Conservation (phyloP, 2,113 vertebrate genomes). For the Fregetta grallaria region DNA sequence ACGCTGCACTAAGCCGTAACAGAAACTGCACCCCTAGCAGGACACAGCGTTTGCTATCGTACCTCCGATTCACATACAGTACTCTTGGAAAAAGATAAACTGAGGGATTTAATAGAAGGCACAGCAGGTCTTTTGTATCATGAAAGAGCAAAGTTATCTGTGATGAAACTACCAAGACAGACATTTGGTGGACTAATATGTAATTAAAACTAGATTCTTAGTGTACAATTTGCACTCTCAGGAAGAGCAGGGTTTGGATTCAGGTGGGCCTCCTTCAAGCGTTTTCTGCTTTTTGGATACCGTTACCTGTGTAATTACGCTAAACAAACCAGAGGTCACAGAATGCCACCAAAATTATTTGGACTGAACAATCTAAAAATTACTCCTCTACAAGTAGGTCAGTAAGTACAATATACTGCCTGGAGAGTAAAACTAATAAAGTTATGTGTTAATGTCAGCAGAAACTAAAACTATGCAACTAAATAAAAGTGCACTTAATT, state of each 20-base stretch:
- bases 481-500: neutral
- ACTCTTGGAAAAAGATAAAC: neutral
- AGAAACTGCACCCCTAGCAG: neutral
- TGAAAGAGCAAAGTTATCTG: neutral
- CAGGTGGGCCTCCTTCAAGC: neutral
- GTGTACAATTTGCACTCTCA: neutral
- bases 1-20: neutral
- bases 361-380: neutral
- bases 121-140: neutral
- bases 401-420: neutral
- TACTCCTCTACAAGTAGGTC: neutral
- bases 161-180: neutral
- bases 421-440: neutral
- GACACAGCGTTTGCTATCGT: neutral
- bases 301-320: neutral
- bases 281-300: neutral
- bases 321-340: conserved; percentile 13
- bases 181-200: neutral
- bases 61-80: neutral
- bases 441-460: neutral
- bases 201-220: neutral
- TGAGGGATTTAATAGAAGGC: neutral
- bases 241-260: neutral
- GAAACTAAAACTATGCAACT: neutral
- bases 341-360: neutral